Evolutionary conservation across 2,888 invertebrate species (phyloP), one percentile per base, ranked within the genome.

Genomic region (Aporophyla lueneburgensis): DNA sequence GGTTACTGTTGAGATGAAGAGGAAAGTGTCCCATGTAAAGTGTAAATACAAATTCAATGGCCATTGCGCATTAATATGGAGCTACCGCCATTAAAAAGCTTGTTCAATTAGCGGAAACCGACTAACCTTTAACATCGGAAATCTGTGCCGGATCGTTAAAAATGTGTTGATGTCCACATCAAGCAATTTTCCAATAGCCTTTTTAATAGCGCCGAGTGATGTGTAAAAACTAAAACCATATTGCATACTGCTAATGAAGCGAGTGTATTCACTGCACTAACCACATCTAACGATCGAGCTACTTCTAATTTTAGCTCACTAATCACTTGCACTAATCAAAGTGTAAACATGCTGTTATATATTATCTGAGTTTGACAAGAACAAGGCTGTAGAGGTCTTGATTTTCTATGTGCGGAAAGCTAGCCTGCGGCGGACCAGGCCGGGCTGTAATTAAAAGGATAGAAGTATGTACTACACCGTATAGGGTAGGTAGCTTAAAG

Each of bases 291-390:
- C 49, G 46, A 59, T 33, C 49, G 14, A 59, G 12, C 24, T 56
- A 19, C 54, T 70, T 74, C 67, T 84, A 79, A 67, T 65, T 67
- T 71, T 68, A 81, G 21, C 58, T 56, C 66, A 79, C 74, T 80
- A 79, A 80, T 84, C 73, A 81, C 80, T 84, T 73, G 80, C 73
- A 73, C 80, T 84, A 84, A 84, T 82, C 71, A 74, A 84, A 74
- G 68, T 69, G 74, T 84, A 84, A 84, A 84, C 81, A 75, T 63
- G 72, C 53, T 80, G 46, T 80, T 66, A 83, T 82, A 84, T 74
- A 74, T 84, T 82, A 84, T 80, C 80, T 21, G 40, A n/a, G 51
- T 80, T 74, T 85, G 81, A 82, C 81, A 82, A 71, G 81, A 80
- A 82, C 81, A 80, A 24, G 84, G 71, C 61, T 66, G n/a, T 71